These are phyloP conservation scores for Idaea biselata DNA, from an alignment of 2,888 invertebrate species.

Conservation along the genomic window DNA sequence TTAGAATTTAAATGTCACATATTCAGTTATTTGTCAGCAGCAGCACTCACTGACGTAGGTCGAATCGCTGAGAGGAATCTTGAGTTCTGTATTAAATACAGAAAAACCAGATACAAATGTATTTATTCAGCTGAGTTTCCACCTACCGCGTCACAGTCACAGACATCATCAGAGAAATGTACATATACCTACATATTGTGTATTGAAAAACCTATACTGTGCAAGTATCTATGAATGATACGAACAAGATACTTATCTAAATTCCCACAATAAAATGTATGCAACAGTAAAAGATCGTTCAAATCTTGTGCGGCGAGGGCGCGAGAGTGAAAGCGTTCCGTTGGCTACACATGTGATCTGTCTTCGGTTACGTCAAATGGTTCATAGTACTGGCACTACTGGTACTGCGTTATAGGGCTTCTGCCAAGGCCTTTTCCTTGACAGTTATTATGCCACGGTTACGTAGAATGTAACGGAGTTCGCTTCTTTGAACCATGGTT, in stretches of 20 bases:
- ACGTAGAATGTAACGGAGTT: background rate
- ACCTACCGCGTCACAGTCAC: too few relatives aligned
- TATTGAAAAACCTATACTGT: too few relatives aligned
- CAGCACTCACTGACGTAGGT: too few relatives aligned
- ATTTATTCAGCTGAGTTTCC: too few relatives aligned
- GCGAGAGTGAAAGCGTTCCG: conserved; percentile 76
- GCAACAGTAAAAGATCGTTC: conserved; percentile 61
- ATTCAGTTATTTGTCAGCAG: too few relatives aligned
- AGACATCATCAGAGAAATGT: too few relatives aligned
- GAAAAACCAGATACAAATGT: too few relatives aligned
- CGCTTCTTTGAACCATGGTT: background rate
- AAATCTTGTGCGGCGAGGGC: conserved; percentile 56
- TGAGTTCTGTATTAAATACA: too few relatives aligned
- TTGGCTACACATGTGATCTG: conserved; percentile 65
- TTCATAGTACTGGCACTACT: conserved; percentile 25
- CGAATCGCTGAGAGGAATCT: too few relatives aligned
- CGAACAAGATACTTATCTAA: background rate
- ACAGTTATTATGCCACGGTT: conserved; percentile 11
- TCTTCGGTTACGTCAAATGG: conserved; percentile 45
- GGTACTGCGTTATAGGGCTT: conserved; percentile 11
- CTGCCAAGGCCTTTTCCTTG: conserved; percentile 17
- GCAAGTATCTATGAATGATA: too few relatives aligned
- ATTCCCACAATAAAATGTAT: background rate
- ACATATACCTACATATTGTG: too few relatives aligned
- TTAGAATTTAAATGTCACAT: too few relatives aligned